Evolutionary conservation across 2,888 invertebrate species (phyloP).

Genomic region (Lamellibrachia columna): DNA sequence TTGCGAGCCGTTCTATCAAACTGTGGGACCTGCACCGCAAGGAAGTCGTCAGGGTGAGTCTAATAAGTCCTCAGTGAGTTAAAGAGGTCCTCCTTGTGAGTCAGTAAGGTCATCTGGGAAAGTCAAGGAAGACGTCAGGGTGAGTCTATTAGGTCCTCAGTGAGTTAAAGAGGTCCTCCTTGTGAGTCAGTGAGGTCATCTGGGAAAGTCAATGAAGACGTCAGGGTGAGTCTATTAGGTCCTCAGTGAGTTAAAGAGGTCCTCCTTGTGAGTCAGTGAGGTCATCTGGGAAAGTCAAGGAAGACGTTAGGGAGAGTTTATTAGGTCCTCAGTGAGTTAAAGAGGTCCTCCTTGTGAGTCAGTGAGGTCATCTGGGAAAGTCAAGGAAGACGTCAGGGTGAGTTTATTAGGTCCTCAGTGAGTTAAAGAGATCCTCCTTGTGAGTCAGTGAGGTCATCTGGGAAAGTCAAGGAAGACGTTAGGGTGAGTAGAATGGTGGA

Average conservation of each 20-base stretch:
- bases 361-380: conserved; percentile 48
- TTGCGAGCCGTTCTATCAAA: conserved; percentile 69
- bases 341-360: too few relatives aligned
- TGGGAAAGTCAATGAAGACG: conserved; percentile 68
- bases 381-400: conserved; percentile 71
- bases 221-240: conserved; percentile 64
- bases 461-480: conserved; percentile 70
- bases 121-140: conserved; percentile 71
- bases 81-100: too few relatives aligned
- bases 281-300: not conserved
- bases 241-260: not conserved
- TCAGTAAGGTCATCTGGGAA: conserved; percentile 39
- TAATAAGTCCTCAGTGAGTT: not conserved
- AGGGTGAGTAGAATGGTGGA: conserved; percentile 55
- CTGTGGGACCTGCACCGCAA: conserved; percentile 74
- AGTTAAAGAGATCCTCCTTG: too few relatives aligned
- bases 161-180: too few relatives aligned
- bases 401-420: not conserved
- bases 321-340: too few relatives aligned
- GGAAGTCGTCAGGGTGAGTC: conserved; percentile 69
- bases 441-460: too few relatives aligned
- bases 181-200: too few relatives aligned
- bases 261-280: not conserved
- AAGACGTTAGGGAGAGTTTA: not conserved
- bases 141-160: conserved; percentile 31